A percentile compares a stretch with the other conserved stretches of the same genome.
phyloP scores from a whole-genome alignment of 2,888 invertebrate genomes.

The Lutraria lutraria region DNA sequence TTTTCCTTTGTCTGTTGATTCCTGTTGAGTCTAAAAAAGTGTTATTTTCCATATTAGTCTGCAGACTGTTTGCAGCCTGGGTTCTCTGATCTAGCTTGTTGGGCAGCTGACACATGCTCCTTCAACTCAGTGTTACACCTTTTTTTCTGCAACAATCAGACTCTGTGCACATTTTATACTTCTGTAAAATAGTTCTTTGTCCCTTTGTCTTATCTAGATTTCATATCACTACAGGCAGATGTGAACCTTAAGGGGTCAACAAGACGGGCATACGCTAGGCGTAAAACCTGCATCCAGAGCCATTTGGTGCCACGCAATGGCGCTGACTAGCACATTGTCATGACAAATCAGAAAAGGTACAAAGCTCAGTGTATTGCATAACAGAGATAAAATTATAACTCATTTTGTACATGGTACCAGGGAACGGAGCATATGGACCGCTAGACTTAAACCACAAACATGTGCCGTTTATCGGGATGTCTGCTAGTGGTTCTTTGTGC shows the following conservation, averaged over 20 bases:
- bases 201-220: slow-evolving; percentile 64
- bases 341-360: slow-evolving; percentile 30
- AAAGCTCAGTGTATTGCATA: slow-evolving; percentile 27
- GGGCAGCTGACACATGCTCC: slow-evolving; percentile 63
- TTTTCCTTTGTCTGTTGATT: slow-evolving; percentile 85
- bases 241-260: slow-evolving; percentile 58
- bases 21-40: slow-evolving; percentile 81
- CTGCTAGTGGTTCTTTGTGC: slow-evolving; percentile 44
- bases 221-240: slow-evolving; percentile 66
- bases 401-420: slow-evolving; percentile 45
- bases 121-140: slow-evolving; percentile 51
- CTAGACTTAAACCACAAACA: slow-evolving; percentile 56
- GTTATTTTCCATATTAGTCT: slow-evolving; percentile 78
- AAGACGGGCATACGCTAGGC: slow-evolving; percentile 44
- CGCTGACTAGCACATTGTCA: slow-evolving; percentile 29
- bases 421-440: slow-evolving; percentile 61
- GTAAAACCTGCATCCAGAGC: slow-evolving; percentile 32
- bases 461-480: slow-evolving; percentile 41
- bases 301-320: slow-evolving; percentile 30
- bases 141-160: slow-evolving; percentile 63
- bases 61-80: slow-evolving; percentile 61
- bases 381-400: slow-evolving; percentile 41
- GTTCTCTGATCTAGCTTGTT: slow-evolving; percentile 48
- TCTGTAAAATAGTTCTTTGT: slow-evolving; percentile 60
- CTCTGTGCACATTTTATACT: slow-evolving; percentile 61